Evolutionary conservation across 2,797 vertebrate species (phyloP).

Genomic region (Danio kyathit): DNA sequence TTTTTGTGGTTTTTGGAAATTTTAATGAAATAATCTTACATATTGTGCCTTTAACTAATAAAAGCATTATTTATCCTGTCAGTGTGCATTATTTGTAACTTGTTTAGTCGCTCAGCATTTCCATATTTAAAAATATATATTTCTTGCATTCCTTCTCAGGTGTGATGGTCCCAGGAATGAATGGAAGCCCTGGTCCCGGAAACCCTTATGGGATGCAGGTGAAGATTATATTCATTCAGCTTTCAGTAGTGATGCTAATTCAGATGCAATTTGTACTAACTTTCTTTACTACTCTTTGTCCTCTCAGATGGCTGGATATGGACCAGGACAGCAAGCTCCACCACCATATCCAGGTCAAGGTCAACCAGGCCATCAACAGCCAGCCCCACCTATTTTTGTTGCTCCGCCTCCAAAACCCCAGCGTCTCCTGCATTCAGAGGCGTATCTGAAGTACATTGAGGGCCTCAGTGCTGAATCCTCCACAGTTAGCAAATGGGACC

Average conservation of each 20-base stretch:
- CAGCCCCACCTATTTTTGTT: slow-evolving; percentile 93
- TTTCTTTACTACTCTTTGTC: slow-evolving; percentile 26
- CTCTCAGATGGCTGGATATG: slow-evolving; percentile 89
- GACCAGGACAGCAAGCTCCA: slow-evolving; percentile 91
- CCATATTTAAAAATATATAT: neutral
- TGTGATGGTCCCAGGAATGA: slow-evolving; percentile 83
- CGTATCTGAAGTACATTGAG: slow-evolving; percentile 98
- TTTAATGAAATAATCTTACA: too few relatives aligned
- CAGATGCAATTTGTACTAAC: neutral
- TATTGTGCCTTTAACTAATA: neutral
- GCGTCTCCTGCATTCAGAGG: slow-evolving; percentile 95
- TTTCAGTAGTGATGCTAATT: neutral
- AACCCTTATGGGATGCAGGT: slow-evolving; percentile 94
- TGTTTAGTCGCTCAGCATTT: neutral
- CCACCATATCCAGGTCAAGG: slow-evolving; percentile 94
- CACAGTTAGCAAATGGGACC: slow-evolving; percentile 98
- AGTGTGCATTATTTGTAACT: neutral
- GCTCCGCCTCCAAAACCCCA: slow-evolving; percentile 97
- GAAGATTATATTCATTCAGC: slow-evolving; percentile 32
- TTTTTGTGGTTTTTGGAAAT: too few relatives aligned
- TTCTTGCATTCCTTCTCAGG: slow-evolving; percentile 65
- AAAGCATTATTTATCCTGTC: neutral
- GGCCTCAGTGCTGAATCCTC: slow-evolving; percentile 92
- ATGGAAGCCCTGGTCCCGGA: slow-evolving; percentile 87
- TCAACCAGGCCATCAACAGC: slow-evolving; percentile 89